Base-by-base conservation (phyloP, 2,113 vertebrate species). In the Tragulus kanchil region DNA sequence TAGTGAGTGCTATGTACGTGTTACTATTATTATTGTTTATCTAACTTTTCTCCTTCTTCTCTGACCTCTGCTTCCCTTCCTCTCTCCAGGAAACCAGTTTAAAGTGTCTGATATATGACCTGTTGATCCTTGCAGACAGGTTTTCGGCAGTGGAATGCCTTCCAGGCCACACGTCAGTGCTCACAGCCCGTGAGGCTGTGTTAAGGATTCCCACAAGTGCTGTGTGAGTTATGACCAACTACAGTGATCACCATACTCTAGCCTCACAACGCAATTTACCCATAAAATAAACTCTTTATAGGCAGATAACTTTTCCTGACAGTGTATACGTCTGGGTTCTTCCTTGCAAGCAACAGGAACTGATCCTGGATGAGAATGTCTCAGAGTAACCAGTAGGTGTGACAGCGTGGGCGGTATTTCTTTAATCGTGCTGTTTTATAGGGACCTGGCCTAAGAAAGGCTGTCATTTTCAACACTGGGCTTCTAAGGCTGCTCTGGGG, bases 141-240 rank as follows among this genome's bases (percentile, higher is more conserved):
- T 73, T 94, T 94, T 91, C 84, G 94, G 82, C 92, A 92, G 84
- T 88, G 92, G 62, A 94, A 93, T 93, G 84, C 75, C 95, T 93
- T 94, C 86, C 58, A 75, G 90, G 75, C 92, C 87, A 85, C 75
- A 84, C 73, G 90, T 92, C 84, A 75, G 75, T 84, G 92, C 90
- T 89, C 69, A 91, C 52, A 84, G 75, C 61, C 73, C 23, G 25
- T 6, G 23, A 36, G 13, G 31, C 31, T 8, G n/a, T 36, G 54
- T 77, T 97, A 79, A 95, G 23, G 75, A 69, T 50, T 50, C 75
- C 69, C 81, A 17, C 69, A 25, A 81, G 90, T 17, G 84, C 78
- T 6, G 0, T 25, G n/a, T 88, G 75, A 96, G 90, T 86, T 71
- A 84, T 28, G 84, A 50, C 73, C 56, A 65, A 78, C 56, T 48